phyloP scores from a whole-genome alignment of 2,113 vertebrate species.

The Hiodon tergisus region DNA sequence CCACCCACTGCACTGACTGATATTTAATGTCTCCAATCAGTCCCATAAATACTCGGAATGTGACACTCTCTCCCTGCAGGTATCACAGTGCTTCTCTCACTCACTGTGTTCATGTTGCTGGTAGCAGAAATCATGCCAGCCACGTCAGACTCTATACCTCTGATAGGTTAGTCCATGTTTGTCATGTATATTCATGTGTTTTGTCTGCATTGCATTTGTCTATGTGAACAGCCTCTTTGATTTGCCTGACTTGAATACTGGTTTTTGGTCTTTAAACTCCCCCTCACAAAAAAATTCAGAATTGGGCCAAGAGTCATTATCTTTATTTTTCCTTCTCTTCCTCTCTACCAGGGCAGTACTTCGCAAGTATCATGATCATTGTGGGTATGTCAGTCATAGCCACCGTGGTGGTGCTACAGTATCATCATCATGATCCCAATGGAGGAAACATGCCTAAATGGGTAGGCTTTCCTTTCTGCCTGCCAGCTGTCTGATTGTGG shows the following conservation, averaged over 20 bases:
- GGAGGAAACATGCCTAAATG: constrained; percentile 73
- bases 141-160: constrained; percentile 34
- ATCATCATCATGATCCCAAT: constrained; percentile 72
- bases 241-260: no score
- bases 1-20: constrained; percentile 12
- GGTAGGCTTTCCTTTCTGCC: constrained; percentile 48
- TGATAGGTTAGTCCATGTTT: constrained; percentile 23
- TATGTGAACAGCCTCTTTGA: not conserved
- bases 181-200: not conserved
- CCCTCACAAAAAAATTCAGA: not conserved
- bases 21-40: not conserved
- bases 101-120: constrained; percentile 36
- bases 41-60: not conserved
- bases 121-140: constrained; percentile 39
- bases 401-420: constrained; percentile 70
- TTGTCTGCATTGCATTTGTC: not conserved
- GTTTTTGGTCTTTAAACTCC: no score
- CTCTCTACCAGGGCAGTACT: constrained; percentile 65
- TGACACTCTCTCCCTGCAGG: constrained; percentile 17
- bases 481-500: no score
- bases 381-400: constrained; percentile 73
- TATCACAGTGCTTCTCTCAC: constrained; percentile 35
- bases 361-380: constrained; percentile 75
- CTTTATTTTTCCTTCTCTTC: not conserved
- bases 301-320: not conserved